phyloP scores from a whole-genome alignment of 2,888 invertebrate species.

The Muschampia plurimacula region DNA sequence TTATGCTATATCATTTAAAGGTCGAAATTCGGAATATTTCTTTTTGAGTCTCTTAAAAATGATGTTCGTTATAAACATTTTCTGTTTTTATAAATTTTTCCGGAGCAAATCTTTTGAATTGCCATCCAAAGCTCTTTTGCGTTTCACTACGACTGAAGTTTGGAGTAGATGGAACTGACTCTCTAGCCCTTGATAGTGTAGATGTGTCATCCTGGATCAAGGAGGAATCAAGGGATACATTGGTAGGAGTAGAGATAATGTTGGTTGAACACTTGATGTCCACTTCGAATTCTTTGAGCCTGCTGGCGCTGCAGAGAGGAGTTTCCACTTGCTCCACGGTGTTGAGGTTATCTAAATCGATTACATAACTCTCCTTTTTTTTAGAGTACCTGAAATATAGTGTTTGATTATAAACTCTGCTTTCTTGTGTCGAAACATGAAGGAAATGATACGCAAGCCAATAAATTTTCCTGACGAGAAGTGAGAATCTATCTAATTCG shows the following conservation, averaged over 20 bases:
- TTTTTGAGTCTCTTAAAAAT: not conserved
- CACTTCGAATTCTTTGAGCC: slow-evolving; percentile 79
- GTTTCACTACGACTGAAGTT: slow-evolving; percentile 61
- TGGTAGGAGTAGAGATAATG: slow-evolving; percentile 57
- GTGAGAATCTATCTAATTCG: too few species aligned
- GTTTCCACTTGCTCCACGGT: slow-evolving; percentile 88
- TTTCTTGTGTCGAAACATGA: not conserved
- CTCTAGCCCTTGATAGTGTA: slow-evolving; percentile 53
- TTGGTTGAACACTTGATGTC: slow-evolving; percentile 68
- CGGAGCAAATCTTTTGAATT: slow-evolving; percentile 64
- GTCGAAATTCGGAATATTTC: not conserved
- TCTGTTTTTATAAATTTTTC: slow-evolving; percentile 48
- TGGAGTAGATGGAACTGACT: slow-evolving; percentile 64
- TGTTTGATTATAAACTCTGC: not conserved
- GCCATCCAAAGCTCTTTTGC: slow-evolving; percentile 74
- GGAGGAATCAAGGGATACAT: slow-evolving; percentile 55
- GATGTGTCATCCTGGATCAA: slow-evolving; percentile 60
- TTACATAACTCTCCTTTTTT: slow-evolving; percentile 83
- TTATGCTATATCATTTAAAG: too few species aligned
- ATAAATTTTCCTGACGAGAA: too few species aligned
- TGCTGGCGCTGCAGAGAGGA: slow-evolving; percentile 92
- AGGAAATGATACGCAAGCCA: not conserved
- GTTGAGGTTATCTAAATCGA: slow-evolving; percentile 88
- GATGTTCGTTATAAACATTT: not conserved
- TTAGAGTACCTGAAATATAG: slow-evolving; percentile 79